Base-by-base conservation (phyloP, 2,888 invertebrate species). In the Callyntrura sp. region DNA sequence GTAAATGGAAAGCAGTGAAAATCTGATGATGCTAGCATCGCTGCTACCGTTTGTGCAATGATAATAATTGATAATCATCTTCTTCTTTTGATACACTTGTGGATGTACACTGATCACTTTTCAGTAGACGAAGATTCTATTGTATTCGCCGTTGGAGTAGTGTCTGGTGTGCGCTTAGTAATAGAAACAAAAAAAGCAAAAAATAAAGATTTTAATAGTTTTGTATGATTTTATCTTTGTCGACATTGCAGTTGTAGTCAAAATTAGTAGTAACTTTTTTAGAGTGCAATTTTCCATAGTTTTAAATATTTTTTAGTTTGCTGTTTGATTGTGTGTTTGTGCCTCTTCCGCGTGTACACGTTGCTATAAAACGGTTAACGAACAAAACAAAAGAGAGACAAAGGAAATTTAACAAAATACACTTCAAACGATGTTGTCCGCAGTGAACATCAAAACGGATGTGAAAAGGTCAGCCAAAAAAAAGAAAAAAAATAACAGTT, bases 361-460 rank as follows among this genome's bases (percentile, higher is more conserved):
- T 55, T 55, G 57, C 55, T 78, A 78, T 14, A 25, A 17, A 45
- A 45, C 48, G 1, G 1, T 23, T 78, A 28, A 51, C 28, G 20
- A 45, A 14, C 78, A 51, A 76, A 76, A 20, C 48, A 9, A 55
- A 78, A 78, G 55, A 78, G 55, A 62, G 62, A 81, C 35, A 48
- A 17, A 79, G n/a, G 11, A 17, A 43, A 35, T 1, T 35, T 79
- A 60, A 79, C 60, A 60, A 51, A 78, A 78, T n/a, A 76, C n/a
- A 43, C n/a, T 0, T 14, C 48, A 48, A 83, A 62, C 35, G 25
- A 90, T 90, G 90, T 85, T 90, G 68, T 90, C 90, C 76, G 28
- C 90, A 57, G 90, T 90, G 90, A 90, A 90, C 90, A 45, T 90
- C 90, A 90, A 90, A 90, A 90, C 90, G 90, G 90, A 90, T 82